Base-by-base conservation (phyloP, 2,797 vertebrate genomes). In the Enteromius mattozi region DNA sequence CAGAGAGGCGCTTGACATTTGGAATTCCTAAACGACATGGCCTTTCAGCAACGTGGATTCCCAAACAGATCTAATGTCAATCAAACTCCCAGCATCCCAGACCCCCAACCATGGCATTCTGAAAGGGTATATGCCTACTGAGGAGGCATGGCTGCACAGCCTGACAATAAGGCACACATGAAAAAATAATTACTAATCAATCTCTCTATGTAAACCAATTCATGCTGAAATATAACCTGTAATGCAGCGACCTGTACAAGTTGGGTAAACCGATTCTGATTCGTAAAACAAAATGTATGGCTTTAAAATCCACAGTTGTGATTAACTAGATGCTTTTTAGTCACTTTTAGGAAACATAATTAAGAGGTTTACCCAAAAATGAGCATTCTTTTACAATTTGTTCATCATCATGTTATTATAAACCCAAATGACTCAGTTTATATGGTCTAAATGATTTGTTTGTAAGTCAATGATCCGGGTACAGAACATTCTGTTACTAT, bases 1-100 rank as follows among this genome's bases (percentile, higher is more conserved):
- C 91, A 92, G 89, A 92, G 90, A 86, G n/a, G 80, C 78, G 86
- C 92, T 90, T 94, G 94, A 94, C 93, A 94, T 94, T 95, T 95
- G 88, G 85, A 93, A 91, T 90, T 88, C 89, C 91, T 91, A 88
- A 90, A 87, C 87, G 90, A 82, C 86, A 0, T 93, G 93, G 93
- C 92, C 94, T 95, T 95, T 94, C 86, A 90, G 91, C 88, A 81
- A 83, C 16, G 69, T 45, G 84, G 81, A 87, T 86, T 82, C 74
- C 80, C 91, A 91, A 92, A 93, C 89, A 92, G 85, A 89, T 92
- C 89, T 87, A 61, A 85, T 90, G 91, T 94, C 94, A 92, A 89
- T 94, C 91, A 90, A 82, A 82, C 74, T 40, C 75, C 30, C 75
- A 82, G 80, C 70, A 81, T 56, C 80, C 79, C 63, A 85, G 72